phyloP scores from a whole-genome alignment of 2,113 vertebrate genomes.

The Sporophila hypoxantha region DNA sequence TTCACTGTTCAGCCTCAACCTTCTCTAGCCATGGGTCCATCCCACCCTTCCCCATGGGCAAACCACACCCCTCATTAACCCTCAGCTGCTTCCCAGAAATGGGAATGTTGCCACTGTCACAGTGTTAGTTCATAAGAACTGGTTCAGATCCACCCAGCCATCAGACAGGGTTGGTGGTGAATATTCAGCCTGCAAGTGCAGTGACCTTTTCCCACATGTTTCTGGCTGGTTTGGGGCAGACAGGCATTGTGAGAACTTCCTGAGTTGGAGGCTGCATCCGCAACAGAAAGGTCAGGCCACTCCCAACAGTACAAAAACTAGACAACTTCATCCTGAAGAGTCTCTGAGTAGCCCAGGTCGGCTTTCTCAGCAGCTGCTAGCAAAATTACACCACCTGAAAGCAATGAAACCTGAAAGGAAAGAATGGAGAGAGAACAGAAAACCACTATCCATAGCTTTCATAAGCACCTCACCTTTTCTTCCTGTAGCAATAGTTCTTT shows the following conservation, averaged over 20 bases:
- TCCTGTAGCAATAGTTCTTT: conserved; percentile 1
- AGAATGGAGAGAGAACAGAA: not conserved
- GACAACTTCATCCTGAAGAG: not conserved
- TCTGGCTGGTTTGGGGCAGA: not conserved
- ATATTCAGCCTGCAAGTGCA: not conserved
- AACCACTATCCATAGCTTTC: not conserved
- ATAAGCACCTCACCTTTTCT: not conserved
- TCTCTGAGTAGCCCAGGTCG: not conserved
- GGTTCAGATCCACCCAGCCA: not conserved
- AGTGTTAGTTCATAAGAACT: accelerated
- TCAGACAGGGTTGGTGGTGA: not conserved
- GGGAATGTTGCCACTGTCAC: accelerated
- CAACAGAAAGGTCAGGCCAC: not conserved
- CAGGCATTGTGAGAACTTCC: not conserved
- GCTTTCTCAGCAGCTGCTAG: conserved; percentile 3
- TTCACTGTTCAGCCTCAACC: not conserved
- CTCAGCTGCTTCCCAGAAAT: not conserved
- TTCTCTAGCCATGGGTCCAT: not conserved
- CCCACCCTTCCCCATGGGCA: not conserved
- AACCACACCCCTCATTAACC: not conserved
- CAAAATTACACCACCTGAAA: conserved; percentile 8
- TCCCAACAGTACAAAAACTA: not conserved
- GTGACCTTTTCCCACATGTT: not conserved
- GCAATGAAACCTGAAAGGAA: not conserved
- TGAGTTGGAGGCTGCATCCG: not conserved